phyloP scores from a whole-genome alignment of 2,888 invertebrate species.

The Mimachlamys varia region DNA sequence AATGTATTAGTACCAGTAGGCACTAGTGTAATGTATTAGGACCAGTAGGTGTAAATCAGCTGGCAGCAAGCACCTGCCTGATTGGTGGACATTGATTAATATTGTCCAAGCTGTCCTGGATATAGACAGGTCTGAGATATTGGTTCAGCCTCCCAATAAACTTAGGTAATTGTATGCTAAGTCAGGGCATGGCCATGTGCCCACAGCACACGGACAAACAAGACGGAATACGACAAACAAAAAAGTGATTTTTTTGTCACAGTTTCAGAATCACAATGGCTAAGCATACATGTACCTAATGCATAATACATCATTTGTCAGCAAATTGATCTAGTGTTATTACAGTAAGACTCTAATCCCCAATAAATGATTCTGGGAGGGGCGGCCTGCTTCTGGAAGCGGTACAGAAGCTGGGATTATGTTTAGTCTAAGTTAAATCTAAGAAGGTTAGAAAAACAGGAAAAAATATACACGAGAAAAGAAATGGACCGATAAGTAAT shows the following conservation, averaged over 20 bases:
- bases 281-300: not conserved
- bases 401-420: not conserved
- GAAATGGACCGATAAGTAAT: not conserved
- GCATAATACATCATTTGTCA: not conserved
- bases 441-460: not conserved
- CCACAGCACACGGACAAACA: not conserved
- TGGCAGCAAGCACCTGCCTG: not conserved
- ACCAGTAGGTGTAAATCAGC: not conserved
- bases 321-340: not conserved
- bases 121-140: not conserved
- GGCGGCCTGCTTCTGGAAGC: not conserved
- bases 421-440: not conserved
- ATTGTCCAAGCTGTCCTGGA: not conserved
- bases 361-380: not conserved
- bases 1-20: conserved; percentile 4
- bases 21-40: not conserved
- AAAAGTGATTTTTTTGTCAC: not conserved
- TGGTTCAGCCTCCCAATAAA: not conserved
- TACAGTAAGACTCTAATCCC: not conserved
- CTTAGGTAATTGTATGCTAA: not conserved
- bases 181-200: not conserved
- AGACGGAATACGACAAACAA: not conserved
- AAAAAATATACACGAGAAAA: not conserved
- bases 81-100: conserved; percentile 3
- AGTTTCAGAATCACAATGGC: not conserved